phyloP scores from a whole-genome alignment of 2,113 vertebrate species.

The Tonatia bakeri region DNA sequence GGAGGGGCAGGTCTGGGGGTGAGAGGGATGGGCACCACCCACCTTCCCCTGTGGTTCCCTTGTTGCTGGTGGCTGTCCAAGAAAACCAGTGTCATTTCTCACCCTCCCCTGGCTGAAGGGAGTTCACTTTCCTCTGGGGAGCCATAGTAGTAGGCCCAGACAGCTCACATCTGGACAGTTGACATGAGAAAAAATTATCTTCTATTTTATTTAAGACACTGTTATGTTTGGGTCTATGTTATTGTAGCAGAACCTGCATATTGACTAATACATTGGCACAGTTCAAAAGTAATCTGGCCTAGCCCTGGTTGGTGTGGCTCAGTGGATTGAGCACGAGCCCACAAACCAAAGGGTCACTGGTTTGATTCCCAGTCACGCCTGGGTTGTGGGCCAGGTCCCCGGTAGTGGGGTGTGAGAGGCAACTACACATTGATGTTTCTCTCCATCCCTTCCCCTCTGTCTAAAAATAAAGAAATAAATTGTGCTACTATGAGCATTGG shows the following conservation, averaged over 20 bases:
- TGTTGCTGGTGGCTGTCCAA: background rate
- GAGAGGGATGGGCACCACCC: background rate
- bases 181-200: background rate
- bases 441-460: too few relatives aligned
- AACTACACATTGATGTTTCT: too few relatives aligned
- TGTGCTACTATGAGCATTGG: too few relatives aligned
- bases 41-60: background rate
- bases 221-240: background rate
- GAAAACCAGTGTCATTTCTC: background rate
- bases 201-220: background rate
- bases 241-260: background rate
- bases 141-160: background rate
- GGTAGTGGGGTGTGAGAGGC: too few relatives aligned
- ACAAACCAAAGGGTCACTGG: too few relatives aligned
- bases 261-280: background rate
- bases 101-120: background rate
- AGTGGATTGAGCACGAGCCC: too few relatives aligned
- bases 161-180: background rate
- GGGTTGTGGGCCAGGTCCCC: too few relatives aligned
- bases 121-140: background rate
- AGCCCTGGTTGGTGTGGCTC: too few relatives aligned
- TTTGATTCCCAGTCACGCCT: too few relatives aligned
- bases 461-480: too few relatives aligned
- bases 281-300: background rate
- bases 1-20: background rate